phyloP scores from a whole-genome alignment of 2,797 vertebrate genomes.

The Spheniscus humboldti region DNA sequence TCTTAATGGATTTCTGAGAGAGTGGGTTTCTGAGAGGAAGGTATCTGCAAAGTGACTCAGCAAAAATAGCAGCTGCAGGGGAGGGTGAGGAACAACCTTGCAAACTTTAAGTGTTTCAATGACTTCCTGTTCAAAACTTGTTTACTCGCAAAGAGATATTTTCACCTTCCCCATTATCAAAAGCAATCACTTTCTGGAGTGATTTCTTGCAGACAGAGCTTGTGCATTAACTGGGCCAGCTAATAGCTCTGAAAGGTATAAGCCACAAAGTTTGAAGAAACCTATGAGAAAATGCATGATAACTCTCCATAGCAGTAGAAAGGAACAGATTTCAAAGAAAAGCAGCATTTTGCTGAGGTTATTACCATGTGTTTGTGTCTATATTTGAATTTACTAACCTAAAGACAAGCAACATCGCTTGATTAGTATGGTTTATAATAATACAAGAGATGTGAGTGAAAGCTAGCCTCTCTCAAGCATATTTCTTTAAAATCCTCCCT shows the following conservation, averaged over 20 bases:
- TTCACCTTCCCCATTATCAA: neutral
- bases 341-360: neutral
- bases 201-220: neutral
- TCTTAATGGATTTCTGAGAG: neutral
- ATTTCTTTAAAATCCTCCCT: neutral
- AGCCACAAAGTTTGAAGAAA: neutral
- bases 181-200: neutral
- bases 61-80: neutral
- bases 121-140: neutral
- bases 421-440: neutral
- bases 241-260: neutral
- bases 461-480: neutral
- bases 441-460: neutral
- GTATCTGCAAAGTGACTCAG: neutral
- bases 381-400: neutral
- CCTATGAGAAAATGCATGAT: neutral
- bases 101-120: neutral
- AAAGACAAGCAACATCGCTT: neutral
- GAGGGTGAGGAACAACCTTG: neutral
- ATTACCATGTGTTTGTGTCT: neutral
- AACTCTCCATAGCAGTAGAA: neutral
- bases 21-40: neutral
- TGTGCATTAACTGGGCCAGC: neutral
- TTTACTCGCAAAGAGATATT: neutral
- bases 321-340: neutral